A percentile compares a stretch with the other conserved stretches of the same genome.
phyloP scores from a whole-genome alignment of 2,888 invertebrate species.

The Ischnus inquisitorius region DNA sequence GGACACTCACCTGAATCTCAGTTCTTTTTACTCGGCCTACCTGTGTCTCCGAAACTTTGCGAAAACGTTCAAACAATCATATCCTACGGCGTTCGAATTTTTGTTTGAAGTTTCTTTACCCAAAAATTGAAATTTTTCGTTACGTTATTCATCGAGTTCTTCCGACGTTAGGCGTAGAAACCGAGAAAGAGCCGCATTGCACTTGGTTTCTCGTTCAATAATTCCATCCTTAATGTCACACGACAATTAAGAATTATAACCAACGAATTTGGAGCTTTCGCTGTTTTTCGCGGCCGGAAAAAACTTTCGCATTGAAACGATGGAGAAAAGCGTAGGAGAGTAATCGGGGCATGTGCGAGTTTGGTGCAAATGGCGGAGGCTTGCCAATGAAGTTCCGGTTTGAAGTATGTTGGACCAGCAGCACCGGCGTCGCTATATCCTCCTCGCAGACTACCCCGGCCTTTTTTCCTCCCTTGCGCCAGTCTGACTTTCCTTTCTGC shows the following conservation, averaged over 20 bases:
- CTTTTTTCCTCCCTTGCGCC: background rate
- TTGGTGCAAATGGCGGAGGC: conserved; percentile 60
- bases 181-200: too few species aligned
- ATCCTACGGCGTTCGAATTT: too few species aligned
- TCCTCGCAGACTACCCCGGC: conserved; percentile 33
- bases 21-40: too few species aligned
- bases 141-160: too few species aligned
- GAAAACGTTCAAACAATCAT: too few species aligned
- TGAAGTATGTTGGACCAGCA: conserved; percentile 39
- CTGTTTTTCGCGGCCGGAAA: conserved; percentile 11
- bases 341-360: conserved; percentile 23
- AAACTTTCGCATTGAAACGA: conserved; percentile 20
- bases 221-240: conserved; percentile 34
- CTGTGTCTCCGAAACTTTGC: too few species aligned
- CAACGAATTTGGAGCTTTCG: conserved; percentile 20
- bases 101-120: too few species aligned
- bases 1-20: too few species aligned
- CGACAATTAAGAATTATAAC: conserved; percentile 62
- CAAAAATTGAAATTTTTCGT: too few species aligned
- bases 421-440: conserved; percentile 25
- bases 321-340: conserved; percentile 34
- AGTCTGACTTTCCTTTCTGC: conserved; percentile 47
- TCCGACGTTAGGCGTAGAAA: too few species aligned
- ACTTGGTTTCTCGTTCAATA: conserved; percentile 26
- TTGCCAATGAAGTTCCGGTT: conserved; percentile 57